Percentiles rank a stretch among this genome's conserved stretches.
Evolutionary conservation across 2,113 vertebrate genomes (phyloP).

Genomic region (Erythrolamprus reginae): DNA sequence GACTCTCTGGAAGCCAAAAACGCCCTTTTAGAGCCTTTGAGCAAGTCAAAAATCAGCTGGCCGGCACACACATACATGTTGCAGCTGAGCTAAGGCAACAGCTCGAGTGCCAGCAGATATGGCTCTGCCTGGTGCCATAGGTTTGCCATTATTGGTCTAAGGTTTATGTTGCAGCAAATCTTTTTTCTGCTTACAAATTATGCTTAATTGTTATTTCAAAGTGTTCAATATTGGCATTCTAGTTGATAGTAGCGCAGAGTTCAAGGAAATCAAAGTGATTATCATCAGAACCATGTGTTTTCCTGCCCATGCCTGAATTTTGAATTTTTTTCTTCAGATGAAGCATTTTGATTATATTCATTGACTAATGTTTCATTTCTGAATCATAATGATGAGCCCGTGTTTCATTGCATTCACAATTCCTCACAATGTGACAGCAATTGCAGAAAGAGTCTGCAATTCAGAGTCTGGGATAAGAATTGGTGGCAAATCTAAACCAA

Average conservation of each 20-base stretch:
- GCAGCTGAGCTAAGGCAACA: no score
- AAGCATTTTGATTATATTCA: not conserved
- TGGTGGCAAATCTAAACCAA: not conserved
- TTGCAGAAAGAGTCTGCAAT: not conserved
- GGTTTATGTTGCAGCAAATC: not conserved
- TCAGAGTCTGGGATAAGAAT: not conserved
- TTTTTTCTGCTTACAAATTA: not conserved
- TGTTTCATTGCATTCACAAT: not conserved
- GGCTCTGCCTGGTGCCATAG: no score
- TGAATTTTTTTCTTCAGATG: not conserved
- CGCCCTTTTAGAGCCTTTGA: no score
- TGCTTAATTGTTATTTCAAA: not conserved
- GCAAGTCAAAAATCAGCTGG: no score
- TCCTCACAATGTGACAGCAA: not conserved
- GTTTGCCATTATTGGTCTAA: no score
- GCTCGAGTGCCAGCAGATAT: no score
- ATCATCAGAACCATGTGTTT: not conserved
- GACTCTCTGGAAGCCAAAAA: no score
- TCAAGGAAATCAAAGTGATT: not conserved
- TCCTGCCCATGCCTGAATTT: not conserved
- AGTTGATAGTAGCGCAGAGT: not conserved
- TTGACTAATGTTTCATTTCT: not conserved
- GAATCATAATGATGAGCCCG: not conserved
- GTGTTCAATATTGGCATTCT: not conserved
- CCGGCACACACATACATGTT: no score